These are phyloP conservation scores for Dicycla oo DNA, from an alignment of 2,888 invertebrate genomes.

Conservation along the genomic window DNA sequence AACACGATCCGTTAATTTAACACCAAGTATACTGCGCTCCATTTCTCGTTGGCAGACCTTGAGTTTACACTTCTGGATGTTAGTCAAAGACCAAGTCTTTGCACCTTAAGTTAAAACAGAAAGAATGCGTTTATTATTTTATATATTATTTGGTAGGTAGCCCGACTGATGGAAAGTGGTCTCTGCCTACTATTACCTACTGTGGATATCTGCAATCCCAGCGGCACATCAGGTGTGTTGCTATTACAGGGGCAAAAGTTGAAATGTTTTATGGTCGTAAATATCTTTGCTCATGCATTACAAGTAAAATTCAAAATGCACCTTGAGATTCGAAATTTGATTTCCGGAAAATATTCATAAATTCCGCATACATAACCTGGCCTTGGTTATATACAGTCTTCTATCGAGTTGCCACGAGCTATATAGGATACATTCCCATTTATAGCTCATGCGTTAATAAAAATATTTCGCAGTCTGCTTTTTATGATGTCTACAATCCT, in stretches of 20 bases:
- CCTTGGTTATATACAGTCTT: background rate
- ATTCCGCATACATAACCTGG: background rate
- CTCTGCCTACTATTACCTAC: no score
- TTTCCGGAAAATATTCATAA: no score
- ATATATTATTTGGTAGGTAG: background rate
- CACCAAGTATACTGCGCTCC: no score
- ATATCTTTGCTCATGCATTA: background rate
- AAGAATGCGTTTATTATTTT: no score
- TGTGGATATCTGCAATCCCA: background rate
- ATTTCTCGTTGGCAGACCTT: no score
- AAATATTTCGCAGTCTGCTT: background rate
- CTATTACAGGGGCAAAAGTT: no score
- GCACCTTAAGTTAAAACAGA: no score
- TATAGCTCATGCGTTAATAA: background rate
- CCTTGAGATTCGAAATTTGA: background rate
- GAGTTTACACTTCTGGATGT: no score
- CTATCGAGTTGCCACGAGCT: background rate
- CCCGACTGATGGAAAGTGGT: no score
- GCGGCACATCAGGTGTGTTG: background rate
- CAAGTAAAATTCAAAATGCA: no score
- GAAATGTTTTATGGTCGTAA: background rate
- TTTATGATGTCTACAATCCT: background rate
- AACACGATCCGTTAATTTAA: no score
- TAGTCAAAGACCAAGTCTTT: no score
- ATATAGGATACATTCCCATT: background rate